Percentiles rank a stretch among this genome's conserved stretches.
phyloP scores from a whole-genome alignment of 2,797 vertebrate species.

The Alauda arvensis region DNA sequence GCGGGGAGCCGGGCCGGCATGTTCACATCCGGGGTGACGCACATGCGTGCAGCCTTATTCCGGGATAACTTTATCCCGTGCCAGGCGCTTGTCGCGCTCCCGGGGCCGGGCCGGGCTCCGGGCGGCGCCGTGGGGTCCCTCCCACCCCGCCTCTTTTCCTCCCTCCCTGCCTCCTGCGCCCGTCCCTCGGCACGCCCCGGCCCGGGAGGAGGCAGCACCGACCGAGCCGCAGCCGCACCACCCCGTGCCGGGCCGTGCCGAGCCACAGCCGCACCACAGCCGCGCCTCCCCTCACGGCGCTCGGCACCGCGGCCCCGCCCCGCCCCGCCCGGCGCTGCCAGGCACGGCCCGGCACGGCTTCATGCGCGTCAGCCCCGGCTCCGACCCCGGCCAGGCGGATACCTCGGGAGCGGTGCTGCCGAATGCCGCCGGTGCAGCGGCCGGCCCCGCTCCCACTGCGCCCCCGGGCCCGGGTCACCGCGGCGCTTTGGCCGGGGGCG shows the following conservation, averaged over 20 bases:
- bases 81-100: constrained; percentile 56
- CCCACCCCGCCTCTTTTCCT: background rate
- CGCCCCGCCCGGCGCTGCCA: background rate
- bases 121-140: background rate
- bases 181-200: background rate
- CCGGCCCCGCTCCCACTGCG: background rate
- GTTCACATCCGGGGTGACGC: constrained; percentile 88
- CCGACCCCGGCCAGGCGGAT: background rate
- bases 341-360: background rate
- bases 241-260: background rate
- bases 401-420: background rate
- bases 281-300: background rate
- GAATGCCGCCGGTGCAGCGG: background rate
- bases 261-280: background rate
- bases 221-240: background rate
- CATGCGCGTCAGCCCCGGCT: background rate
- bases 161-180: background rate
- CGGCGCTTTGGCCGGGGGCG: background rate
- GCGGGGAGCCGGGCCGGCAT: constrained; percentile 22
- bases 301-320: background rate
- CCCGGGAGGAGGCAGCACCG: background rate
- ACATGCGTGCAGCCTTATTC: constrained; percentile 90
- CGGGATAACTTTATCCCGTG: constrained; percentile 89
- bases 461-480: background rate
- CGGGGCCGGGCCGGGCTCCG: background rate